Base-by-base conservation (phyloP, 2,888 invertebrate genomes). In the Zhuqinia jingwanae region DNA sequence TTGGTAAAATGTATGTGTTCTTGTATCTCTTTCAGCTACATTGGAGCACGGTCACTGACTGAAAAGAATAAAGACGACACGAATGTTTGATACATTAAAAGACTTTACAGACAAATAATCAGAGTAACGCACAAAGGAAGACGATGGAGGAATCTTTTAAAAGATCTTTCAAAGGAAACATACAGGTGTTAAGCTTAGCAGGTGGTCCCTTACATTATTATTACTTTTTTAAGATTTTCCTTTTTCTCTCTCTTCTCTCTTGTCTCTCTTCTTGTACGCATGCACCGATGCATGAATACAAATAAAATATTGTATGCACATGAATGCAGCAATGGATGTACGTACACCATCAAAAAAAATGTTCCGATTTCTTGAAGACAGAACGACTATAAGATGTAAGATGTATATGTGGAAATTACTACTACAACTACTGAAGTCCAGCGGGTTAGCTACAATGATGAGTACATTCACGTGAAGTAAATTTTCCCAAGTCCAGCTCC, bases 101-200 rank as follows among this genome's bases (percentile, higher is more conserved):
- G 56, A 53, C 36, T 56, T 75, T 56, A 75, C 75, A 75, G 75
- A 56, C 75, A 60, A 83, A 83, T 76, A 83, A 78, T 68, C 77
- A 73, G 79, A 73, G 79, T 85, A 85, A 53, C 20, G 85, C 68
- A 79, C 79, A 79, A 85, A 77, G 17, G 68, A n/a, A 36, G 13
- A 70, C 42, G 36, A 42, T 11, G 60, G 68, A 70, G 53, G 47
- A 78, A 77, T 85, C 84, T 78, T 85, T 60, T 15, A 45, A 85
- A 73, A 45, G 78, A 25, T 53, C 70, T 70, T 53, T 80, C 50
- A 45, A 81, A 76, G 25, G 79, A 76, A 68, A 84, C 78, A 89
- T 86, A 89, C 89, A 89, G 89, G 90, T 90, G 87, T 90, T 88
- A 87, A 63, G 76, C 87, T 84, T 87, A 83, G 88, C 90, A 90